Evolutionary conservation across 2,888 invertebrate genomes (phyloP).

Genomic region (Trichacis sp.): DNA sequence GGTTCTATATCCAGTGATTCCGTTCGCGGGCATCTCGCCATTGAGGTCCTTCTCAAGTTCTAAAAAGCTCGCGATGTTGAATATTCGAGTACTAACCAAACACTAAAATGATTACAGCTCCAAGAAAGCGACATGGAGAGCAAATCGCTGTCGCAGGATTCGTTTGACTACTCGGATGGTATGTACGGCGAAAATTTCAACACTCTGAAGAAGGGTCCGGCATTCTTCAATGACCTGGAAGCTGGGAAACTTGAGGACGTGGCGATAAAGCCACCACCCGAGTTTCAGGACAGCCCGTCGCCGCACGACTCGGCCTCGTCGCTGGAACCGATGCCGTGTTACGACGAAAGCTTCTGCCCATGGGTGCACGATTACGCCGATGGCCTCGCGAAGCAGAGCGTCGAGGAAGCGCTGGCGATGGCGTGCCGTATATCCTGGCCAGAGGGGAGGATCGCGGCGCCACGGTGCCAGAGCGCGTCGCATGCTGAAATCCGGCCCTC

Average conservation of each 20-base stretch:
- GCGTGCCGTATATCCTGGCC: constrained; percentile 68
- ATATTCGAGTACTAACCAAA: constrained; percentile 7
- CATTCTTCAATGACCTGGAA: constrained; percentile 69
- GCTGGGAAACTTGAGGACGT: constrained; percentile 71
- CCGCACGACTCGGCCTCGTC: constrained; percentile 65
- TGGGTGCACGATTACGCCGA: constrained; percentile 40
- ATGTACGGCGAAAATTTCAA: constrained; percentile 87
- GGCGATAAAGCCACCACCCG: constrained; percentile 86
- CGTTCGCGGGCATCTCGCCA: constrained; percentile 76
- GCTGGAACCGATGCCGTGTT: constrained; percentile 54
- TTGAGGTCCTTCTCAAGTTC: constrained; percentile 71
- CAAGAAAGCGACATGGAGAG: constrained; percentile 87
- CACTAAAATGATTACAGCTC: constrained; percentile 71
- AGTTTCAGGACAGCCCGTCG: constrained; percentile 80
- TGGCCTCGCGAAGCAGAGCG: constrained; percentile 69
- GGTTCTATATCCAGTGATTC: constrained; percentile 82
- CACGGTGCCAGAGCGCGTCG: not conserved
- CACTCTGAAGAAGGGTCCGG: constrained; percentile 83
- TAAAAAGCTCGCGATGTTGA: constrained; percentile 3
- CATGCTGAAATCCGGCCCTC: constrained; percentile 37
- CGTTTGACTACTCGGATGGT: constrained; percentile 81
- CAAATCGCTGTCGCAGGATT: constrained; percentile 82
- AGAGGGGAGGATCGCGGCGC: constrained; percentile 60
- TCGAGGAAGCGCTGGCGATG: constrained; percentile 70
- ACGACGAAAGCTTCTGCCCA: not conserved